These are phyloP conservation scores for Onychostoma macrolepis DNA, from an alignment of 2,113 vertebrate genomes.

Conservation along the genomic window DNA sequence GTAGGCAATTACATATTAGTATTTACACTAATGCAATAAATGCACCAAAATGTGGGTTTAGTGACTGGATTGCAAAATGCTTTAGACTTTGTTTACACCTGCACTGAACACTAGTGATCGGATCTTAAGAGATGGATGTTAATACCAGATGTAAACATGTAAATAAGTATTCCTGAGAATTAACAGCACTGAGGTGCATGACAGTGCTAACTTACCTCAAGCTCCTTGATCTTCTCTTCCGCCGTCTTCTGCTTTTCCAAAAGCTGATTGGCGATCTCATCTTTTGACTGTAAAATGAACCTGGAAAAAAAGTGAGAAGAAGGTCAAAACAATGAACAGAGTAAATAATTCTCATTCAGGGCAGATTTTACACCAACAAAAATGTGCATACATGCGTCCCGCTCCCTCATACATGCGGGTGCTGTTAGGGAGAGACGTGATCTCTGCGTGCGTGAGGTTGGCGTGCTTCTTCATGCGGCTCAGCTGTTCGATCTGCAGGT, in stretches of 20 bases:
- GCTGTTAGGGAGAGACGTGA: slow-evolving; percentile 82
- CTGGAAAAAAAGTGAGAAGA: slow-evolving; percentile 63
- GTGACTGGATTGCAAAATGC: background rate
- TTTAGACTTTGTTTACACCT: background rate
- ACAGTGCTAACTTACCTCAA: slow-evolving; percentile 81
- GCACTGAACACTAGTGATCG: too few relatives aligned
- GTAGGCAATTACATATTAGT: background rate
- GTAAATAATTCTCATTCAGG: background rate
- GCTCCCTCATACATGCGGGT: slow-evolving; percentile 95
- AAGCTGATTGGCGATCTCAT: slow-evolving; percentile 89
- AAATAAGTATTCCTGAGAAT: background rate
- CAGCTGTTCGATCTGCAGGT: slow-evolving; percentile 95
- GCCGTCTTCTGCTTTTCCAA: slow-evolving; percentile 92
- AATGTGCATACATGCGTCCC: slow-evolving; percentile 91
- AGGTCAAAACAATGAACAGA: background rate
- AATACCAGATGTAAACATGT: background rate
- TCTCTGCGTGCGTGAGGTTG: slow-evolving; percentile 87
- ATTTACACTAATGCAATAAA: background rate
- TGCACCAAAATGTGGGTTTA: background rate
- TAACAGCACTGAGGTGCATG: background rate
- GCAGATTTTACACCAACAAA: background rate
- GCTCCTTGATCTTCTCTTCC: slow-evolving; percentile 94
- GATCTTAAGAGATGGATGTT: background rate
- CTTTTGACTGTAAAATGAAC: slow-evolving; percentile 95
- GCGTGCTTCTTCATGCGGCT: slow-evolving; percentile 91